phyloP scores from a whole-genome alignment of 2,797 vertebrate genomes.

The Thripadectes ignobilis region DNA sequence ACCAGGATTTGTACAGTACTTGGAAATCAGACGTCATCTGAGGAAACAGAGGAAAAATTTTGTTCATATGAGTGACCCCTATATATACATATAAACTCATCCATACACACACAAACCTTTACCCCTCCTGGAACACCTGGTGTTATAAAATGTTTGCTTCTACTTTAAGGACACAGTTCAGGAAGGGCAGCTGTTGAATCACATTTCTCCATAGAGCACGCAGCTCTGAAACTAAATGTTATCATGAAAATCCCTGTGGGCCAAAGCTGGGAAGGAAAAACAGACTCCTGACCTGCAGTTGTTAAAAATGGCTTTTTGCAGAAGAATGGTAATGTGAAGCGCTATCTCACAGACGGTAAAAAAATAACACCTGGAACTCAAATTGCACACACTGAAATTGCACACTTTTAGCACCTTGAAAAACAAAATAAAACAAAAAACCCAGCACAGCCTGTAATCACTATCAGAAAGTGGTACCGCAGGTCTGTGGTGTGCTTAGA shows the following conservation, averaged over 20 bases:
- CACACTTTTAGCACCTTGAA: not conserved
- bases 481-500: not conserved
- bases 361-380: not conserved
- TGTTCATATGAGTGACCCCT: not conserved
- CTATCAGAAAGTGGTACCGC: not conserved
- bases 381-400: not conserved
- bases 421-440: not conserved
- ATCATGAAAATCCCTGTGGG: slow-evolving; percentile 58
- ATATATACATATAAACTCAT: not conserved
- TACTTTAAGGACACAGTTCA: slow-evolving; percentile 39
- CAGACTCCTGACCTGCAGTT: slow-evolving; percentile 50
- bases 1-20: not conserved
- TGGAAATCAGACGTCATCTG: not conserved
- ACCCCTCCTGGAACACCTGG: not conserved
- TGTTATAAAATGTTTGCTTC: not conserved
- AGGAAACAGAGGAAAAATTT: not conserved
- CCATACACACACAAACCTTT: not conserved
- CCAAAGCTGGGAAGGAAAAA: slow-evolving; percentile 38
- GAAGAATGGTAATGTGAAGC: slow-evolving; percentile 16
- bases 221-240: slow-evolving; percentile 47
- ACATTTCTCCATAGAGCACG: not conserved
- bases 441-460: not conserved
- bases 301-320: slow-evolving; percentile 60
- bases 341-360: not conserved
- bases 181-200: slow-evolving; percentile 49